These are phyloP conservation scores for rabbit (Oryctolagus cuniculus) DNA, from an alignment of 2,113 vertebrate genomes.

Conservation along the genomic window mOryCun1.1 NC_091448.1:12630501-12631000, in stretches of 20 bases:
- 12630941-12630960: background rate
- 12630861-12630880: background rate
- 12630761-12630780: background rate
- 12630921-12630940: background rate
- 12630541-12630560: background rate
- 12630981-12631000: background rate
- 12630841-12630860: background rate
- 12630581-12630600: background rate
- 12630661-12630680: too few species aligned
- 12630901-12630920: background rate
- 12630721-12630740: background rate
- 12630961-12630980: background rate
- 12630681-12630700: fast-evolving
- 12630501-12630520: background rate
- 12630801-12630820: background rate
- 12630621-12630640: background rate
- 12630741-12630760: background rate
- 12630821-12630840: background rate
- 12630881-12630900: background rate
- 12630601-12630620: background rate
- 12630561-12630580: background rate
- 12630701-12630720: background rate
- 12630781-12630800: background rate
- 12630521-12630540: background rate
- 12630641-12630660: fast-evolving